Base-by-base conservation (phyloP, 2,113 vertebrate genomes). In the Cephalopterus ornatus region DNA sequence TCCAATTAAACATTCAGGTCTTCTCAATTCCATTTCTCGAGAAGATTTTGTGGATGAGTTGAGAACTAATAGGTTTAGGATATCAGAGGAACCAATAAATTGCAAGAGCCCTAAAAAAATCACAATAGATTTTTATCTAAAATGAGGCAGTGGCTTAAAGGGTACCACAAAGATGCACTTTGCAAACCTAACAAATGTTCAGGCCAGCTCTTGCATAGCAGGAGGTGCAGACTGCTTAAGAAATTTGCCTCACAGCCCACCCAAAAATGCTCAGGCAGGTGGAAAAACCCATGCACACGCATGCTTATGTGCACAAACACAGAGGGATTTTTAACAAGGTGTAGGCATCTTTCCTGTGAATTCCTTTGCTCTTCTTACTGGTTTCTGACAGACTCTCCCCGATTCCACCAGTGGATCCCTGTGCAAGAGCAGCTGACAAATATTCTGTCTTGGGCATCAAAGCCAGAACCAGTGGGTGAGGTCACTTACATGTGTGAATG, bases 81-180 rank as follows among this genome's bases (percentile, higher is more conserved):
- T 92, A 93, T 93, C 92, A 84, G 85, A 83, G 75, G 27, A 92
- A 88, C 61, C 86, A 92, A 88, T 56, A 93, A 92, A 89, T 61
- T 76, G 76, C 46, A 68, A 93, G 8, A 68, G 70, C 55, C 46
- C 56, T 53, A 89, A 93, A 94, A 62, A 77, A 93, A 78, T 56
- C 63, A 77, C 86, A 86, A 71, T 16, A 91, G 82, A 92, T 94
- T 93, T 92, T 93, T 84, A 94, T 92, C 92, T 92, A 46, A 95
- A 94, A 93, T 53, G 88, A 96, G 63, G n/a, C 37, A 39, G 58
- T 53, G 92, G 53, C 94, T 95, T 61, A 92, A 61, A 91, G 76
- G 44, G 41, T 83, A 80, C 79, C 55, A 81, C 56, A 75, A 92
- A 92, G 73, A 93, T 75, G 53, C 66, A 27, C 84, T 93, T 75